Evolutionary conservation across 1,140 invertebrate genomes (phyloP).

Genomic region (Drosophila bocqueti): DNA sequence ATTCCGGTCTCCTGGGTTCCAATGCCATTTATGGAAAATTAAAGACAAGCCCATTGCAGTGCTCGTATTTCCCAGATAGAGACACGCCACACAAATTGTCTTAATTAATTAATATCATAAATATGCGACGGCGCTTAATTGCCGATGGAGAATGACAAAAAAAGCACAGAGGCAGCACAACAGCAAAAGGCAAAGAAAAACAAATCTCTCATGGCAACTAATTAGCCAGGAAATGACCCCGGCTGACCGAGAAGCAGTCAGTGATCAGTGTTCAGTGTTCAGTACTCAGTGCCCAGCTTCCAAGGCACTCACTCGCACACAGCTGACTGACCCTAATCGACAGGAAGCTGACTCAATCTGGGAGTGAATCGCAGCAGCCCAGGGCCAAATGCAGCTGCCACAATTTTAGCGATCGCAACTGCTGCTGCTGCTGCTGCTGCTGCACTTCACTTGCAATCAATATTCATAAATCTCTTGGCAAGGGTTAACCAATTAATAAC

Average conservation of each 20-base stretch:
- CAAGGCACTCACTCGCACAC: constrained; percentile 32
- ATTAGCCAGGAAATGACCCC: constrained; percentile 83
- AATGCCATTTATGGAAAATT: constrained; percentile 40
- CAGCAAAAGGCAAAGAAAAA: constrained; percentile 26
- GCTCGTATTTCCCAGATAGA: constrained; percentile 58
- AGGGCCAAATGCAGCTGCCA: constrained; percentile 49
- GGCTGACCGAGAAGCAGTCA: constrained; percentile 67
- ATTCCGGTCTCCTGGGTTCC: constrained; percentile 23
- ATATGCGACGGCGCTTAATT: constrained; percentile 78
- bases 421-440: constrained; percentile 33
- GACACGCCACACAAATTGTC: constrained; percentile 67
- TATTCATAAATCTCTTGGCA: constrained; percentile 78
- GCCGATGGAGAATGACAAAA: constrained; percentile 35
- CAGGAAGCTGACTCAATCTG: constrained; percentile 82
- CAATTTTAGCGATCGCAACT: constrained; percentile 29
- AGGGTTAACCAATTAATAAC: constrained; percentile 82
- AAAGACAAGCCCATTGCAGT: constrained; percentile 39
- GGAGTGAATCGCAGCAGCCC: constrained; percentile 33
- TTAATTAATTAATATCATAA: constrained; percentile 83
- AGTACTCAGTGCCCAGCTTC: constrained; percentile 6
- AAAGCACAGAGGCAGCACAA: constrained; percentile 13
- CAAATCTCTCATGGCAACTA: constrained; percentile 77
- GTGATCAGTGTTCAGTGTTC: constrained; percentile 12
- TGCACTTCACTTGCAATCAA: constrained; percentile 76
- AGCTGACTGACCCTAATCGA: constrained; percentile 80